Evolutionary conservation across 1,140 invertebrate genomes (phyloP), one percentile per base, ranked within the genome.

Genomic region (Cyrtorhinus lividipennis): DNA sequence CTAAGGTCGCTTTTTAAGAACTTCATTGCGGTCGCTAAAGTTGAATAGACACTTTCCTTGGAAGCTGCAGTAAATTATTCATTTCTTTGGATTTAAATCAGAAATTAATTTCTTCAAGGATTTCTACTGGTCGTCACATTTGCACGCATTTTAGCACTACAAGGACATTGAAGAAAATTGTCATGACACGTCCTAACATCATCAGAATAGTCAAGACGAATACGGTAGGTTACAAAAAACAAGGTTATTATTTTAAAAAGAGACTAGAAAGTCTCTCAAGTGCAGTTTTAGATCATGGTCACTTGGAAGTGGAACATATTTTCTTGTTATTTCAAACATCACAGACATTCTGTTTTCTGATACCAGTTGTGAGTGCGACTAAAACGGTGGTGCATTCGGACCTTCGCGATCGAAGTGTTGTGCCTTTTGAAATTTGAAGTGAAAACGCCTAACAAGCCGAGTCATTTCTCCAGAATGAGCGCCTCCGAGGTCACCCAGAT

Each of bases 281-380:
- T 38, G 48, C 48, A 53, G 48, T 53, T 53, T 53, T 53, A 53
- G 48, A 53, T 53, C 48, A 53, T 53, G 48, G 48, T 53, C 48
- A 22, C 20, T 22, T 53, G 48, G 5, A 53, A 53, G 8, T 53
- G 48, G 12, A 53, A 53, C 48, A 53, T 53, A 53, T 53, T 53
- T 15, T 13, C 48, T 53, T 22, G 10, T 15, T 15, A 53, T 15
- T 12, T 53, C 12, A 53, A 53, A 53, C 20, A 12, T 22, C 5
- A 15, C 20, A 12, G 20, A 22, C 20, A 15, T 15, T 53, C 48
- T 5, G 48, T 53, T 53, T 53, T 53, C 10, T 53, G 48, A 53
- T 53, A 10, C 48, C 5, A 10, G 48, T 53, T 44, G 38, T 44
- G n/a, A n/a, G n/a, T 44, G 8, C 38, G 8, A n/a, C 38, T 8